phyloP scores from a whole-genome alignment of 2,113 vertebrate genomes.

The Maccullochella peelii region DNA sequence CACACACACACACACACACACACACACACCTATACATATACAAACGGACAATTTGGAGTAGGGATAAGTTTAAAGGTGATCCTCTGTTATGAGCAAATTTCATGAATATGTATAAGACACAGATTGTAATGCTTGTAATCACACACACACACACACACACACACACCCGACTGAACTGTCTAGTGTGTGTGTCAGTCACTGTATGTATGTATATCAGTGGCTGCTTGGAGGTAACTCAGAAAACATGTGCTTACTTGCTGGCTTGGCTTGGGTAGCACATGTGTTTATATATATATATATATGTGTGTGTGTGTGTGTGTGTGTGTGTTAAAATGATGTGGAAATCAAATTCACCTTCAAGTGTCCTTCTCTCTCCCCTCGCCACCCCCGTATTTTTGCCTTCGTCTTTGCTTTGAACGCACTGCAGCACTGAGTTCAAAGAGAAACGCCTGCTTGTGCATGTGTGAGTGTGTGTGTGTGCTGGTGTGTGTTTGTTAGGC shows the following conservation, averaged over 20 bases:
- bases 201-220: conserved; percentile 36
- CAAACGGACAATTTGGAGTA: conserved; percentile 60
- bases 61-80: conserved; percentile 69
- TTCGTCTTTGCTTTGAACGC: conserved; percentile 84
- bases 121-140: conserved; percentile 6
- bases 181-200: conserved; percentile 23
- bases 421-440: conserved; percentile 83
- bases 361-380: conserved; percentile 80
- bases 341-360: conserved; percentile 88
- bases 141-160: conserved; percentile 1
- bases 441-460: conserved; percentile 74
- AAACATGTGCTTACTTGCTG: conserved; percentile 84
- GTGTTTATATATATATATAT: conserved; percentile 14
- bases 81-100: conserved; percentile 60
- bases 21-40: conserved; percentile 11
- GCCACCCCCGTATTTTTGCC: conserved; percentile 75
- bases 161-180: conserved; percentile 3
- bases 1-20: conserved; percentile 11
- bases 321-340: conserved; percentile 83
- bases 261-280: conserved; percentile 40
- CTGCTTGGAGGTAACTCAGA: conserved; percentile 77
- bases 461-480: conserved; percentile 49
- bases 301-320: neutral
- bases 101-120: conserved; percentile 73
- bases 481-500: conserved; percentile 61